phyloP scores from a whole-genome alignment of 2,113 vertebrate species.

The Neomonachus schauinslandi region DNA sequence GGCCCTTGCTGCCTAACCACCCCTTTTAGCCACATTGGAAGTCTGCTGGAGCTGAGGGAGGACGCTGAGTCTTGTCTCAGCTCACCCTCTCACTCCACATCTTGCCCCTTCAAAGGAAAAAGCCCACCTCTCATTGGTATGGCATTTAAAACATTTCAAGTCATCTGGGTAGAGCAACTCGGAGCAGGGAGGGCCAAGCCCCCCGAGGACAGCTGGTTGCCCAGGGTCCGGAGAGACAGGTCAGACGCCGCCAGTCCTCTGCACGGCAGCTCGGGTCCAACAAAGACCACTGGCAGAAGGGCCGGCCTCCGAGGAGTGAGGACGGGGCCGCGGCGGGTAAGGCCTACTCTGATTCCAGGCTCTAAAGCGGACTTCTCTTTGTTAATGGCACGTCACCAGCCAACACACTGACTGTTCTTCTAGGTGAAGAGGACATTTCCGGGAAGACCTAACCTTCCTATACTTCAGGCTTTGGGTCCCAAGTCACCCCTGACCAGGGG shows the following conservation, averaged over 20 bases:
- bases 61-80: background rate
- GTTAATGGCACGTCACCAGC: background rate
- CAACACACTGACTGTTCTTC: background rate
- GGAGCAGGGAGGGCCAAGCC: background rate
- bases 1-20: background rate
- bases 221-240: background rate
- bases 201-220: background rate
- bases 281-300: background rate
- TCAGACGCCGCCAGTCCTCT: background rate
- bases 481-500: background rate
- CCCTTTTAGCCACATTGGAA: background rate
- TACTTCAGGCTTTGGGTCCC: background rate
- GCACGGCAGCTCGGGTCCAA: background rate
- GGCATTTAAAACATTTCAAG: background rate
- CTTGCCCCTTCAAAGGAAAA: background rate
- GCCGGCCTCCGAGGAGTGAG: fast-evolving
- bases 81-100: background rate
- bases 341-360: background rate
- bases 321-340: background rate
- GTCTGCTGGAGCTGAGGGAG: fast-evolving
- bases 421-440: background rate
- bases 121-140: background rate
- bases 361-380: background rate
- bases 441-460: background rate
- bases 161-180: background rate